Evolutionary conservation across 2,113 vertebrate genomes (phyloP).

Genomic region (Aleadryas rufinucha): DNA sequence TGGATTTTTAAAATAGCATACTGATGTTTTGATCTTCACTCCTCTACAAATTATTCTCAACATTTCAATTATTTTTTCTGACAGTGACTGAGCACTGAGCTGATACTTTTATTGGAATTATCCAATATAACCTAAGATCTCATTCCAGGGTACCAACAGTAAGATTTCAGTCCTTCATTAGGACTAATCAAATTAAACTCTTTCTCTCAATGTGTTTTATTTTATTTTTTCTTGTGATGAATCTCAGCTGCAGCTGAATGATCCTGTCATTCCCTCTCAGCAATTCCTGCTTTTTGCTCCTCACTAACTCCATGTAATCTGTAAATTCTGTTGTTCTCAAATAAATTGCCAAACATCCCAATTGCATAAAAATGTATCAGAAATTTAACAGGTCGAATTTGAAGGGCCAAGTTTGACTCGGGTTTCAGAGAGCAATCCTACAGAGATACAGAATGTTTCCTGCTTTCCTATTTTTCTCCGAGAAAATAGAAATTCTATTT

Average conservation of each 20-base stretch:
- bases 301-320: not conserved
- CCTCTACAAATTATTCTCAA: not conserved
- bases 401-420: accelerated
- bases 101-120: not conserved
- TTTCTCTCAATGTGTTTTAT: not conserved
- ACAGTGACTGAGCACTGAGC: not conserved
- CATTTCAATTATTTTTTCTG: not conserved
- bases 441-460: not conserved
- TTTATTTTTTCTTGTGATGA: not conserved
- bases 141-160: not conserved
- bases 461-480: not conserved
- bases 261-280: not conserved
- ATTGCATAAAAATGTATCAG: not conserved
- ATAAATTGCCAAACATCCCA: not conserved
- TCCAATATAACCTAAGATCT: not conserved
- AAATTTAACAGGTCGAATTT: not conserved
- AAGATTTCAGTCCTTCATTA: not conserved
- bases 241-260: not conserved
- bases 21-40: not conserved
- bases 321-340: not conserved
- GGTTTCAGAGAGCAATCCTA: not conserved
- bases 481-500: not conserved
- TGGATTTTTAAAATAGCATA: not conserved
- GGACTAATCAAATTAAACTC: not conserved
- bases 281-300: not conserved